These are phyloP conservation scores for Bombyx mandarina DNA, from an alignment of 1,140 invertebrate species.

Conservation along the genomic window DNA sequence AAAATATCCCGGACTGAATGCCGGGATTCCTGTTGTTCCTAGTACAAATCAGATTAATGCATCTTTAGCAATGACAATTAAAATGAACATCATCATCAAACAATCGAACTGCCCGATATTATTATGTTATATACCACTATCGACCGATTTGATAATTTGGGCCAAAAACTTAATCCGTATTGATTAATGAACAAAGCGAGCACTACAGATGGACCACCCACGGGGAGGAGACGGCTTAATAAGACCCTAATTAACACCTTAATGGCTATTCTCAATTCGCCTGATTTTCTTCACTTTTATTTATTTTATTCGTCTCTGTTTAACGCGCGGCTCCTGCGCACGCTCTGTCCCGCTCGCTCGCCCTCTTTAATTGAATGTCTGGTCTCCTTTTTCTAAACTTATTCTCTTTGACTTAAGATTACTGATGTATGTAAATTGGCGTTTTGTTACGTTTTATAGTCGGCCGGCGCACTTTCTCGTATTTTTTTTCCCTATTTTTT, in stretches of 20 bases:
- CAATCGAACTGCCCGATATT: no score
- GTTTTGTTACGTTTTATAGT: slow-evolving; percentile 58
- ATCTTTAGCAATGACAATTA: no score
- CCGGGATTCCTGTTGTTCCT: no score
- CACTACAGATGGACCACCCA: slow-evolving; percentile 54
- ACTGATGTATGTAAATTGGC: slow-evolving; percentile 64
- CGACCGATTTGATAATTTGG: slow-evolving; percentile 54
- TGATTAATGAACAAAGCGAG: slow-evolving; percentile 58
- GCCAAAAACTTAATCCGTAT: slow-evolving; percentile 35
- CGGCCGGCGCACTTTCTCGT: slow-evolving; percentile 17
- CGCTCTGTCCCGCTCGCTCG: slow-evolving; percentile 24
- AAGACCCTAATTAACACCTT: slow-evolving; percentile 68
- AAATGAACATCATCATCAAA: no score
- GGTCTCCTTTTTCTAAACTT: slow-evolving; percentile 54
- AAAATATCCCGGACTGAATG: no score
- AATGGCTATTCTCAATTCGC: slow-evolving; percentile 65
- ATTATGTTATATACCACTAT: background rate
- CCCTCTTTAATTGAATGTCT: slow-evolving; percentile 59
- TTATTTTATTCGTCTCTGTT: slow-evolving; percentile 42
- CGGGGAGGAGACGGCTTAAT: slow-evolving; percentile 62
- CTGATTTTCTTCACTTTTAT: slow-evolving; percentile 56
- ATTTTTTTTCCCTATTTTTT: slow-evolving; percentile 11
- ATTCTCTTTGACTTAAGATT: slow-evolving; percentile 66
- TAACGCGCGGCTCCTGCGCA: slow-evolving; percentile 19
- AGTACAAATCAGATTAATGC: no score